Evolutionary conservation across 2,797 vertebrate species (phyloP).

Genomic region (Schizothorax lantsangensis): DNA sequence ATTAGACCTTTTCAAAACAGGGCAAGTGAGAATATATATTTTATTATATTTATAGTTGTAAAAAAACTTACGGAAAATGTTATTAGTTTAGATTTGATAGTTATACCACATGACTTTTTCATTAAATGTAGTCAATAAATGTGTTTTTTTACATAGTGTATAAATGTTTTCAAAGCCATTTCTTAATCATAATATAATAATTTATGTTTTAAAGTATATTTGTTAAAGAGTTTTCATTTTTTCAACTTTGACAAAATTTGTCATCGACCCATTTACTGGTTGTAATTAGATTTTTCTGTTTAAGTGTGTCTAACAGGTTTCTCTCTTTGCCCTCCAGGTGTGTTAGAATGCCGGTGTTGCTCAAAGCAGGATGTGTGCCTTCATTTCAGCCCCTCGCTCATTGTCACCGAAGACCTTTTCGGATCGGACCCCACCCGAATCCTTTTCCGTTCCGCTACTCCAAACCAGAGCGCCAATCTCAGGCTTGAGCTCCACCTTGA

Average conservation of each 20-base stretch:
- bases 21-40: neutral
- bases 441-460: conserved; percentile 39
- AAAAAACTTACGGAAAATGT: neutral
- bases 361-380: conserved; percentile 96
- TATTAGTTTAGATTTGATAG: neutral
- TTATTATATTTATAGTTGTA: neutral
- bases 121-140: neutral
- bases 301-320: conserved; percentile 31
- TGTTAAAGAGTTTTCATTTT: neutral
- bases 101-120: neutral
- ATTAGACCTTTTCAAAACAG: neutral
- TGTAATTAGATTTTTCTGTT: conserved; percentile 39
- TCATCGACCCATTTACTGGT: neutral
- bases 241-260: neutral
- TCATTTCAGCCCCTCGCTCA: conserved; percentile 96
- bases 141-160: too few relatives aligned
- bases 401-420: conserved; percentile 83
- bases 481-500: conserved; percentile 59
- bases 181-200: neutral
- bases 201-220: neutral
- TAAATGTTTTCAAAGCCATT: neutral
- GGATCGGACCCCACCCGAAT: conserved; percentile 60
- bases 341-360: conserved; percentile 89
- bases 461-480: conserved; percentile 38
- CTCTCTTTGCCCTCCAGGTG: conserved; percentile 82